These are phyloP conservation scores for Bambusicola thoracicus DNA, from an alignment of 2,113 vertebrate genomes.

Conservation along the genomic window DNA sequence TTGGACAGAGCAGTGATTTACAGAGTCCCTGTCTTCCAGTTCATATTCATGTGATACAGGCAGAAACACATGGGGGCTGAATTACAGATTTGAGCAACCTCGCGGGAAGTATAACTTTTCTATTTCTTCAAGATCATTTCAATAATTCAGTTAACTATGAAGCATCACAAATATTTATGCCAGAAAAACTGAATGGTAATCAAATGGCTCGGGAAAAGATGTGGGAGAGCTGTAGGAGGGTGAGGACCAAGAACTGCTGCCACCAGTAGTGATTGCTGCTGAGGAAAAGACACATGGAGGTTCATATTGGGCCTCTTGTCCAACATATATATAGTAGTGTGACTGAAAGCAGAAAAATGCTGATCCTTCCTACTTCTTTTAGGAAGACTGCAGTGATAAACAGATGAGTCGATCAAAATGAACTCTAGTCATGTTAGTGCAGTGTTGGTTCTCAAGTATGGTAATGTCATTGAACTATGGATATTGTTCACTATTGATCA, in stretches of 20 bases:
- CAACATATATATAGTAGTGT: background rate
- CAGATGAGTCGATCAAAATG: background rate
- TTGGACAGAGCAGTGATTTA: background rate
- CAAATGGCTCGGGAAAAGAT: background rate
- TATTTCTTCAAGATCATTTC: background rate
- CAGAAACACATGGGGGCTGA: background rate
- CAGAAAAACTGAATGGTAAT: background rate
- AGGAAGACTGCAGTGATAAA: background rate
- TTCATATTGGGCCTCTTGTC: background rate
- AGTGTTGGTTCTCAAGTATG: background rate
- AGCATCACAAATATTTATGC: background rate
- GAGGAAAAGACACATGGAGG: background rate
- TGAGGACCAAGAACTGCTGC: background rate
- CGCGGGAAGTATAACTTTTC: background rate
- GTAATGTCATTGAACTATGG: background rate
- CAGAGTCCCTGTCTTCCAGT: fast-evolving
- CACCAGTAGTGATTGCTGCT: background rate
- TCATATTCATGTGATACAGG: background rate
- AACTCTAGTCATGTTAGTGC: background rate
- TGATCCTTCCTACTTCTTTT: background rate
- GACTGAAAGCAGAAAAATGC: background rate
- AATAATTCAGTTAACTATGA: background rate
- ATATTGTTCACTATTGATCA: background rate
- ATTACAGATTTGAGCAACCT: background rate
- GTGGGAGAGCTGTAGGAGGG: background rate